A percentile compares a stretch with the other conserved stretches of the same genome.
These are phyloP conservation scores for Xanthia togata DNA, from an alignment of 2,888 invertebrate genomes.

Conservation along the genomic window DNA sequence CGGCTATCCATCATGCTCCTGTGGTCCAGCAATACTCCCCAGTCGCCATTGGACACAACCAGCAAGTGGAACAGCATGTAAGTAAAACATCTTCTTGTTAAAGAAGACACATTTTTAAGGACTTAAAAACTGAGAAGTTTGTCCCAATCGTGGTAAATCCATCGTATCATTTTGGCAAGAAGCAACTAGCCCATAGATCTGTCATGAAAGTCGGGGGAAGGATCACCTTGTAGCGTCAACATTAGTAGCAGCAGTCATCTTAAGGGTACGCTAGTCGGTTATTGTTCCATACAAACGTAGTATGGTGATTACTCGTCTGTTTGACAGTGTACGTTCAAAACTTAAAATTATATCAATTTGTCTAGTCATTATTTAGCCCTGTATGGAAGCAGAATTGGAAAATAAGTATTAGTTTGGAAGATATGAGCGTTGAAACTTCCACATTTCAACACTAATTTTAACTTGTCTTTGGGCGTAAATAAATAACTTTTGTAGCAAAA, in stretches of 20 bases:
- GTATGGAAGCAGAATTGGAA: too few relatives aligned
- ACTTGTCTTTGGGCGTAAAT: too few relatives aligned
- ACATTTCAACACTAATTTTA: too few relatives aligned
- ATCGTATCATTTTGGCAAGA: background rate
- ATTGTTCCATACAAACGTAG: too few relatives aligned
- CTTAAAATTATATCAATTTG: too few relatives aligned
- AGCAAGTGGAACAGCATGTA: slow-evolving; percentile 78
- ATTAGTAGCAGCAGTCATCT: background rate
- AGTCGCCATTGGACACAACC: slow-evolving; percentile 73
- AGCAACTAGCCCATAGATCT: background rate
- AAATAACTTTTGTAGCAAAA: too few relatives aligned
- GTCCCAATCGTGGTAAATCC: background rate
- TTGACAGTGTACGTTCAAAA: too few relatives aligned
- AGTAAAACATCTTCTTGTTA: slow-evolving; percentile 63
- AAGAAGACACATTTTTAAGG: background rate
- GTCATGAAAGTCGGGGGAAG: background rate
- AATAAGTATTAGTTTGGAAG: too few relatives aligned
- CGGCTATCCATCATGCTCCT: slow-evolving; percentile 64
- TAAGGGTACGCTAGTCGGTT: too few relatives aligned
- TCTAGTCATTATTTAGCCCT: too few relatives aligned
- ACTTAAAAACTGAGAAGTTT: fast-evolving
- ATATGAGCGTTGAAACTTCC: too few relatives aligned
- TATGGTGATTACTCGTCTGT: too few relatives aligned
- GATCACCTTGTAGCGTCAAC: fast-evolving
- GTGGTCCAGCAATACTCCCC: slow-evolving; percentile 73